Conservation (phyloP, 2,888 invertebrate genomes). For the Platynereis dumerilii region DNA sequence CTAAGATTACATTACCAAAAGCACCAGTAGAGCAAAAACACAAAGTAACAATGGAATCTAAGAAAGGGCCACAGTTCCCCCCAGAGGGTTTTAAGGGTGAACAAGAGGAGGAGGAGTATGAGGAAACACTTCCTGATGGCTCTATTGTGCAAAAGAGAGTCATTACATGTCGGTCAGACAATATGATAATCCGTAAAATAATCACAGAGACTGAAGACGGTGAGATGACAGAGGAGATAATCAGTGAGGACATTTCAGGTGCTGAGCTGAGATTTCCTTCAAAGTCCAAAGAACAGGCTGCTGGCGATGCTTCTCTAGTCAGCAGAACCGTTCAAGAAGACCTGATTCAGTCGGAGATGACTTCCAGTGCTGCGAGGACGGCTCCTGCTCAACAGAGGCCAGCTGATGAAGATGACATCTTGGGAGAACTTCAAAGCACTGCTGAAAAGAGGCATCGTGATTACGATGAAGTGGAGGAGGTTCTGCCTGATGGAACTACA, state of each 20-base stretch:
- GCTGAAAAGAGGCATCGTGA: conserved; percentile 1
- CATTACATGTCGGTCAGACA: neutral
- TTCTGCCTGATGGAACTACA: conserved; percentile 48
- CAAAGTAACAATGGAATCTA: conserved; percentile 1
- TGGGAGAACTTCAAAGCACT: neutral
- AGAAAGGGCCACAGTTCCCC: neutral
- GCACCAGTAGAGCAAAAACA: neutral
- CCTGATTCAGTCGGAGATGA: conserved; percentile 5
- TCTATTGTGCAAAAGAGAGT: conserved; percentile 7
- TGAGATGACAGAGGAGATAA: conserved; percentile 13
- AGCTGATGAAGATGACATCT: neutral
- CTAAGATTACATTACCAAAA: conserved; percentile 4
- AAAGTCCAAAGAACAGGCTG: conserved; percentile 6
- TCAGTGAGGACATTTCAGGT: conserved; percentile 22
- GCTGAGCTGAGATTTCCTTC: neutral
- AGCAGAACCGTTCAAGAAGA: neutral
- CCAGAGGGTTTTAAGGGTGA: neutral
- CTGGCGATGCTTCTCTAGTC: neutral
- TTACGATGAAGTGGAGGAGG: conserved; percentile 40
- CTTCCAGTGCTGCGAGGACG: neutral
- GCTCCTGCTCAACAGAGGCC: conserved; percentile 1
- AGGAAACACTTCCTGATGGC: conserved; percentile 23
- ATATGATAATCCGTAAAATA: neutral
- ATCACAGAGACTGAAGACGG: neutral
- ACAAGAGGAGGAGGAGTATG: conserved; percentile 4